These are phyloP conservation scores for Tachina fera DNA, from an alignment of 2,888 invertebrate species.

Conservation along the genomic window DNA sequence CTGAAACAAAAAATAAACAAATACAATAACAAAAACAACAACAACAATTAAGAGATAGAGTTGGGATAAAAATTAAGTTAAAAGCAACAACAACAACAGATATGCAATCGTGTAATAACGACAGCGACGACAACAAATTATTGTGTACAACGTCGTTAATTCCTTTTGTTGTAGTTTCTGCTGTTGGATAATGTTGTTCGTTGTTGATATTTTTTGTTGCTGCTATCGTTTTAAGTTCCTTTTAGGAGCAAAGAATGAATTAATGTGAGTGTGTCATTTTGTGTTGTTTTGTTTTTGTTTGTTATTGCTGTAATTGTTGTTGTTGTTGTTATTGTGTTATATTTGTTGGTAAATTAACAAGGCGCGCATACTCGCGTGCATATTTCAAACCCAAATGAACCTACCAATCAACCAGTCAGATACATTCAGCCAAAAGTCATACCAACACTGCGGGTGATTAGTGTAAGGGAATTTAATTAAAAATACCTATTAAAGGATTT, in stretches of 20 bases:
- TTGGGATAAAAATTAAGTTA: constrained; percentile 37
- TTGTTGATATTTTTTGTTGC: constrained; percentile 53
- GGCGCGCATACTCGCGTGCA: constrained; percentile 65
- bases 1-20: constrained; percentile 48
- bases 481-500: not conserved
- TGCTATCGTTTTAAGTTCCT: constrained; percentile 54
- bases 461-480: not conserved
- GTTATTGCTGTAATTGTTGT: constrained; percentile 16
- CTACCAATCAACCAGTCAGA: constrained; percentile 66
- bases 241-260: constrained; percentile 56
- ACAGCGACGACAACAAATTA: constrained; percentile 71
- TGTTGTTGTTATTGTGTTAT: constrained; percentile 25
- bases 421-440: constrained; percentile 55
- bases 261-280: constrained; percentile 55
- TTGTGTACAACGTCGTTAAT: constrained; percentile 65
- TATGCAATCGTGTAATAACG: constrained; percentile 68
- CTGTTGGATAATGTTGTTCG: constrained; percentile 47
- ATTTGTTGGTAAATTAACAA: constrained; percentile 58
- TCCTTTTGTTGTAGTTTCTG: constrained; percentile 41
- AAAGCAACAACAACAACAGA: constrained; percentile 42
- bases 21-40: constrained; percentile 31
- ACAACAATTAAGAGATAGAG: constrained; percentile 40
- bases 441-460: constrained; percentile 9
- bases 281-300: constrained; percentile 51
- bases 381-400: constrained; percentile 65